Evolutionary conservation across 1,140 invertebrate genomes (phyloP).

Genomic region (Proctacanthus coquilletti): DNA sequence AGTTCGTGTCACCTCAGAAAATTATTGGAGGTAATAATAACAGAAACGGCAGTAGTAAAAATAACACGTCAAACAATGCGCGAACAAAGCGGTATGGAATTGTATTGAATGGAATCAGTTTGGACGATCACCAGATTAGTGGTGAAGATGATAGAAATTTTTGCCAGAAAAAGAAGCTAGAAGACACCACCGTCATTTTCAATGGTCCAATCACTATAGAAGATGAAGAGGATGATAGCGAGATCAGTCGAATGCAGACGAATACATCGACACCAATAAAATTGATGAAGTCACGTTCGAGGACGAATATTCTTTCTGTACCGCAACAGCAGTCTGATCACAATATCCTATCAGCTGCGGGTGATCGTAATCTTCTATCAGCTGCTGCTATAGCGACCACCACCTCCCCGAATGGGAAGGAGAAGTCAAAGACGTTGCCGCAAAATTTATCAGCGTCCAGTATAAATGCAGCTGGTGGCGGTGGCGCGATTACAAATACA

Average conservation of each 20-base stretch:
- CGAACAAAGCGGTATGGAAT: conserved; percentile 27
- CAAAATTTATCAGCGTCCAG: conserved; percentile 33
- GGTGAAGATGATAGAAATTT: conserved; percentile 5
- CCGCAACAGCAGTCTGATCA: conserved; percentile 9
- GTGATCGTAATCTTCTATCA: background rate
- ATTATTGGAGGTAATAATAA: background rate
- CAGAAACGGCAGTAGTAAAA: background rate
- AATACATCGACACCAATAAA: conserved; percentile 30
- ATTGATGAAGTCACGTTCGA: conserved; percentile 29
- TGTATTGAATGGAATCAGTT: conserved; percentile 23
- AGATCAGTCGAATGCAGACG: conserved; percentile 28
- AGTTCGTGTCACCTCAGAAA: conserved; percentile 8
- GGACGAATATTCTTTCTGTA: conserved; percentile 27
- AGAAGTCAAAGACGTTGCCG: conserved; percentile 40
- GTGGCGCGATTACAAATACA: conserved; percentile 20
- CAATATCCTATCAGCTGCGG: conserved; percentile 1
- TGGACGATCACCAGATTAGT: conserved; percentile 8
- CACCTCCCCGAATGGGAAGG: conserved; percentile 31
- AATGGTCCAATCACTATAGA: background rate
- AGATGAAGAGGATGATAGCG: conserved; percentile 27
- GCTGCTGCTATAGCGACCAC: conserved; percentile 9
- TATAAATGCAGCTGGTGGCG: conserved; percentile 18
- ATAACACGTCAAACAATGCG: conserved; percentile 3
- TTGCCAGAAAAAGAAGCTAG: too few species aligned
- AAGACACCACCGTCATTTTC: too few species aligned